These are phyloP conservation scores for Congeria kusceri DNA, from an alignment of 2,888 invertebrate genomes.

Conservation along the genomic window DNA sequence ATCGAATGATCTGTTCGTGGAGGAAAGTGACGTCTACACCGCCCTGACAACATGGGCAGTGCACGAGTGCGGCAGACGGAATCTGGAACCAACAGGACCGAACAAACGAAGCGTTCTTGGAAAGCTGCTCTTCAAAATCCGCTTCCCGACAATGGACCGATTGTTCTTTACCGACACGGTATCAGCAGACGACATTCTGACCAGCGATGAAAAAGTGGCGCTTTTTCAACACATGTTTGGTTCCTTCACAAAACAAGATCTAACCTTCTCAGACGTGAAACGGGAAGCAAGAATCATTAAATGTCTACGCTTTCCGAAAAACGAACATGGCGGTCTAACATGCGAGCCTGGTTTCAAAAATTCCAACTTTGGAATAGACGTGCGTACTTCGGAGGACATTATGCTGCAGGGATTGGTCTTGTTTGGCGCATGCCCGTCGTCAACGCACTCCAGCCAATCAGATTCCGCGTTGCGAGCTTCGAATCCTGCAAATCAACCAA, in stretches of 20 bases:
- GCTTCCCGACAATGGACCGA: slow-evolving; percentile 71
- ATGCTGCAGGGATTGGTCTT: slow-evolving; percentile 60
- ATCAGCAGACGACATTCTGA: slow-evolving; percentile 87
- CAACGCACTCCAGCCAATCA: slow-evolving; percentile 47
- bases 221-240: slow-evolving; percentile 62
- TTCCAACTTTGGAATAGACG: slow-evolving; percentile 63
- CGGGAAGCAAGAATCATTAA: slow-evolving; percentile 58
- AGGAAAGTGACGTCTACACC: slow-evolving; percentile 77
- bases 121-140: slow-evolving; percentile 64
- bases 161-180: slow-evolving; percentile 89
- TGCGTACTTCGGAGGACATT: slow-evolving; percentile 58
- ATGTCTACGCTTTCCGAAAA: slow-evolving; percentile 58
- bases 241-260: slow-evolving; percentile 46
- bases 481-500: slow-evolving; percentile 22
- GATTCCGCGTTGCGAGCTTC: slow-evolving; percentile 8
- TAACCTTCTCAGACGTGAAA: slow-evolving; percentile 52
- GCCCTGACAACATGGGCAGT: slow-evolving; percentile 69
- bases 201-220: slow-evolving; percentile 51
- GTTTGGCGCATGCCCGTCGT: slow-evolving; percentile 58
- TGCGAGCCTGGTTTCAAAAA: slow-evolving; percentile 64
- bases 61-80: slow-evolving; percentile 63
- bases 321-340: slow-evolving; percentile 46
- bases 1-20: slow-evolving; percentile 89
- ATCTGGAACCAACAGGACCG: slow-evolving; percentile 51
- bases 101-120: slow-evolving; percentile 66